These are phyloP conservation scores for Agapornis roseicollis DNA, from an alignment of 2,113 vertebrate genomes.

Conservation along the genomic window DNA sequence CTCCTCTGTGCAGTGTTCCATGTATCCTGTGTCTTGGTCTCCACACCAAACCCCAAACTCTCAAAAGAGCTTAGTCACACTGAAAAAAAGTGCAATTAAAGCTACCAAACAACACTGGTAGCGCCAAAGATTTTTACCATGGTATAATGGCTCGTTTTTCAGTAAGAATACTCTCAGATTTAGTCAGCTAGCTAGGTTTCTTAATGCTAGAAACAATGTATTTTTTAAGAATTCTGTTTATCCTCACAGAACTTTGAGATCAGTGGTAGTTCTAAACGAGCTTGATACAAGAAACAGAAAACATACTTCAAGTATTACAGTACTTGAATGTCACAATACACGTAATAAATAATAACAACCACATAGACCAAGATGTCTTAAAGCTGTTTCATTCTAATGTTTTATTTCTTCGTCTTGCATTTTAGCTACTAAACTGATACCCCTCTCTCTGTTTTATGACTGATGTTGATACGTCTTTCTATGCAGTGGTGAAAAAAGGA, in stretches of 20 bases:
- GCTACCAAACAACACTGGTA: not conserved
- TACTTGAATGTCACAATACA: not conserved
- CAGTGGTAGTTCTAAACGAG: not conserved
- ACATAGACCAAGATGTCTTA: not conserved
- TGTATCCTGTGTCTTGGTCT: not conserved
- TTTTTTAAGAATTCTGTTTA: not conserved
- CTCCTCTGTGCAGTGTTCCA: not conserved
- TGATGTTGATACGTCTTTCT: not conserved
- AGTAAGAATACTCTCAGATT: not conserved
- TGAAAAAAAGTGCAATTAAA: not conserved
- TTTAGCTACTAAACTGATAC: not conserved
- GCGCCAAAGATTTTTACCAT: not conserved
- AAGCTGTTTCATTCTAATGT: not conserved
- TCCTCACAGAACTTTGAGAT: not conserved
- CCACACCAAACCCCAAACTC: not conserved
- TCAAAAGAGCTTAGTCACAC: not conserved
- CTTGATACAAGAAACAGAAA: not conserved
- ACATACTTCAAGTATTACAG: not conserved
- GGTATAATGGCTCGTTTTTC: not conserved
- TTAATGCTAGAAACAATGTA: not conserved
- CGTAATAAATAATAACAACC: not conserved
- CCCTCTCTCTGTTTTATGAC: not conserved
- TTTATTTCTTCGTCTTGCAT: not conserved
- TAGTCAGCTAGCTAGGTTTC: not conserved
- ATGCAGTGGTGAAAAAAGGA: not conserved